Percentiles rank a stretch among this genome's conserved stretches.
phyloP scores from a whole-genome alignment of 2,888 invertebrate species.

The Chymomyza caudatula region DNA sequence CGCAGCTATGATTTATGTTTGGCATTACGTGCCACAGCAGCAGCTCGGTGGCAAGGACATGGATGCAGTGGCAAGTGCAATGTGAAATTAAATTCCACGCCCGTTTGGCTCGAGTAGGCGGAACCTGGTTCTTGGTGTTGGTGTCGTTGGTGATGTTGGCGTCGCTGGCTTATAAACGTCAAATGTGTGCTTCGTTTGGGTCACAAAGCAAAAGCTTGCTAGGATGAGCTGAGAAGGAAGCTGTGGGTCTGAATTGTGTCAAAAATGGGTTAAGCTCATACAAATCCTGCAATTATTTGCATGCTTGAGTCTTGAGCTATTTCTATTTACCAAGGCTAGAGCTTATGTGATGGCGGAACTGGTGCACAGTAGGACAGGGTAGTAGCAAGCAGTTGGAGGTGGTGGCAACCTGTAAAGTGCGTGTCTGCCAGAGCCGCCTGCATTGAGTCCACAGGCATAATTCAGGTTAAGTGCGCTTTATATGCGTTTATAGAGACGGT shows the following conservation, averaged over 20 bases:
- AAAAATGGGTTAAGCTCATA: constrained; percentile 61
- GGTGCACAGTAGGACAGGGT: constrained; percentile 16
- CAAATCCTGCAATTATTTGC: constrained; percentile 66
- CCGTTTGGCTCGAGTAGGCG: constrained; percentile 7
- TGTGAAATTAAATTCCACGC: constrained; percentile 52
- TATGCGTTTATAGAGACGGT: constrained; percentile 64
- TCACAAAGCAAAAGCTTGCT: not conserved
- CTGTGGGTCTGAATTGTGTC: constrained; percentile 26
- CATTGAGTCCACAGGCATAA: constrained; percentile 25
- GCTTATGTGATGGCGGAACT: too few relatives aligned
- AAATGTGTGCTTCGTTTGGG: not conserved
- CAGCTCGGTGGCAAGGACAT: not conserved
- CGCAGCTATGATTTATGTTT: constrained; percentile 72
- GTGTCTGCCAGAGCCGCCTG: constrained; percentile 28
- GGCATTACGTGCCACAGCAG: constrained; percentile 56
- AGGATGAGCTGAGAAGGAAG: not conserved
- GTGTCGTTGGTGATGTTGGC: not conserved
- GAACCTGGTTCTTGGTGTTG: not conserved
- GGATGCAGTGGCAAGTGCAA: constrained; percentile 16
- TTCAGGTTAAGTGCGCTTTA: constrained; percentile 63
- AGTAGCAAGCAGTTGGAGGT: too few relatives aligned
- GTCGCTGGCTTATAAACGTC: constrained; percentile 11
- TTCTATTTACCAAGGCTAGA: constrained; percentile 39
- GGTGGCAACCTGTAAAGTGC: constrained; percentile 11
- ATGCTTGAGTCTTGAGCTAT: constrained; percentile 50